Evolutionary conservation across 2,888 invertebrate genomes (phyloP).

Genomic region (Spodoptera picta): DNA sequence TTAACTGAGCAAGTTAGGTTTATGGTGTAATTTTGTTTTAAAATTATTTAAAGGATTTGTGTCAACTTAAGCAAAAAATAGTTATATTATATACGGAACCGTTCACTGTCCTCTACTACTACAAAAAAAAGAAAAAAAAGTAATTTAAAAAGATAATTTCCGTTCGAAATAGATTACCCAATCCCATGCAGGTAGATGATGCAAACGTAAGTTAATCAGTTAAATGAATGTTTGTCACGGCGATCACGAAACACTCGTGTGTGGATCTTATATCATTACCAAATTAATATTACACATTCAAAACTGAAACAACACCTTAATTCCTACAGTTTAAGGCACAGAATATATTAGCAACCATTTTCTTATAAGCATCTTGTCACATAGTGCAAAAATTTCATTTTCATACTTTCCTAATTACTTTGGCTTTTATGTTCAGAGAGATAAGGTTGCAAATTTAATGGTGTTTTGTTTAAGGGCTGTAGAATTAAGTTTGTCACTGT

Average conservation of each 20-base stretch:
- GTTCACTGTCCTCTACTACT: too few species aligned
- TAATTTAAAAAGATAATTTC: background rate
- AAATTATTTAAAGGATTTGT: too few species aligned
- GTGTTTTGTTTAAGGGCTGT: constrained; percentile 5
- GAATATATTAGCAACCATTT: constrained; percentile 40
- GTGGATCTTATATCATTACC: constrained; percentile 65
- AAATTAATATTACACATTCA: constrained; percentile 22
- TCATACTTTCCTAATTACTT: constrained; percentile 1
- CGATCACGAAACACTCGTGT: constrained; percentile 71
- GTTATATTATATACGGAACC: too few species aligned
- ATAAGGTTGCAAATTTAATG: constrained; percentile 23
- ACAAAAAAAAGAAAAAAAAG: too few species aligned
- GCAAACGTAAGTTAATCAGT: constrained; percentile 60
- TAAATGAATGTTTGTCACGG: constrained; percentile 73
- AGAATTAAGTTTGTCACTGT: constrained; percentile 53
- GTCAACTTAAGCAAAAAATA: too few species aligned
- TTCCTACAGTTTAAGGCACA: constrained; percentile 20
- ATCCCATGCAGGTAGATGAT: constrained; percentile 43
- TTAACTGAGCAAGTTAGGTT: too few species aligned
- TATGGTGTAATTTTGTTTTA: too few species aligned
- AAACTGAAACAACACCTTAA: constrained; percentile 25
- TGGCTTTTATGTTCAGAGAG: fast-evolving
- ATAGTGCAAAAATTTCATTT: constrained; percentile 22
- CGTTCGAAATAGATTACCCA: constrained; percentile 8
- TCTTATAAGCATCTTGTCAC: constrained; percentile 50